These are phyloP conservation scores for Charaxes varanes DNA, from an alignment of 1,140 invertebrate genomes.

Conservation along the genomic window DNA sequence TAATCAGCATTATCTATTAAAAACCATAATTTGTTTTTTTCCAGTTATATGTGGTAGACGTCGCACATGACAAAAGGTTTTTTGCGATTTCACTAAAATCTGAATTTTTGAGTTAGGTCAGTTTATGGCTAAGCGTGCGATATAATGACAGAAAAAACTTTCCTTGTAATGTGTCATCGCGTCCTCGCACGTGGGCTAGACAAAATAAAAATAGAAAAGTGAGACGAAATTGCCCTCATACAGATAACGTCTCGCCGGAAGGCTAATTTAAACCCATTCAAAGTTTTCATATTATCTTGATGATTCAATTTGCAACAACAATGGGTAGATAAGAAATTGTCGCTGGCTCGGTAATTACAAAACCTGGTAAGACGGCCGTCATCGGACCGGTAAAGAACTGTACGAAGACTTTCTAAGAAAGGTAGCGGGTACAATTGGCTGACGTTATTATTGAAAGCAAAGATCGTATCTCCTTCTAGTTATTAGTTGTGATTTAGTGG, in stretches of 20 bases:
- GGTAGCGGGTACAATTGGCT: constrained; percentile 54
- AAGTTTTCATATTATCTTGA: constrained; percentile 33
- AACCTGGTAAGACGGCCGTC: constrained; percentile 30
- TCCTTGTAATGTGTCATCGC: constrained; percentile 8
- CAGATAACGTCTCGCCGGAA: constrained; percentile 10
- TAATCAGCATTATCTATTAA: too few relatives aligned
- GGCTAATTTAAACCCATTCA: constrained; percentile 22
- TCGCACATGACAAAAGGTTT: too few relatives aligned
- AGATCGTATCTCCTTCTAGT: constrained; percentile 63
- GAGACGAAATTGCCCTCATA: constrained; percentile 11
- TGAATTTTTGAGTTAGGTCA: too few relatives aligned
- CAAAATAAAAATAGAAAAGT: constrained; percentile 15
- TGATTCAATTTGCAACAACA: constrained; percentile 43
- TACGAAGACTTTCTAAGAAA: constrained; percentile 59
- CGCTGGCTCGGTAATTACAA: constrained; percentile 48
- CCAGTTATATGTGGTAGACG: too few relatives aligned
- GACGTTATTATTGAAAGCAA: constrained; percentile 67
- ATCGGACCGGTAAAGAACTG: constrained; percentile 50
- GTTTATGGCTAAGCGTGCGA: too few relatives aligned
- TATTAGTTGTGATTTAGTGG: constrained; percentile 69
- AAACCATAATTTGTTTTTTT: too few relatives aligned
- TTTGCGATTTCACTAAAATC: too few relatives aligned
- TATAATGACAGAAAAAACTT: too few relatives aligned
- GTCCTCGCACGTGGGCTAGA: constrained; percentile 9
- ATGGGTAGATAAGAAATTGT: constrained; percentile 39